A percentile compares a stretch with the other conserved stretches of the same genome.
Conservation (phyloP, 92 coral and sea anemone genomes). For the Epizoanthus ramosus region DNA sequence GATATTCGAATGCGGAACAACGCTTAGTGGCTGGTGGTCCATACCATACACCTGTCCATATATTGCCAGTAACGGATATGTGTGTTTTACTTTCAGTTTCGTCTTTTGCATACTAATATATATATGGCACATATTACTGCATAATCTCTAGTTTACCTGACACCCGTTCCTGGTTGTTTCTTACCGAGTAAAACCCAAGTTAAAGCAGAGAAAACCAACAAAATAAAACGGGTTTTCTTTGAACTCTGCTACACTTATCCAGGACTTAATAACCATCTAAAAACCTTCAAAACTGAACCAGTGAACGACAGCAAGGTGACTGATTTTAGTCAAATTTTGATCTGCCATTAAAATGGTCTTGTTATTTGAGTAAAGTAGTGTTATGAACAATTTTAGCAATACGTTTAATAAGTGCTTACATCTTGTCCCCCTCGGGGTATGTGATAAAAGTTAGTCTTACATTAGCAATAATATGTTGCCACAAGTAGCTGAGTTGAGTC, state of each 20-base stretch:
- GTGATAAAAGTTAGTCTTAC: not conserved
- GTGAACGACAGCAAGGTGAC: not conserved
- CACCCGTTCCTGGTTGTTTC: not conserved
- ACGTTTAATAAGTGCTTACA: not conserved
- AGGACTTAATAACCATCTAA: not conserved
- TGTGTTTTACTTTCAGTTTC: too few species aligned
- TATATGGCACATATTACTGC: too few species aligned
- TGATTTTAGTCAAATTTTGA: not conserved
- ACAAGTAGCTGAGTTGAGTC: too few species aligned
- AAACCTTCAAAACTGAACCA: conserved; percentile 5
- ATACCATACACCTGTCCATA: too few species aligned
- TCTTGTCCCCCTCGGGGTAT: not conserved
- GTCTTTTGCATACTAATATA: too few species aligned
- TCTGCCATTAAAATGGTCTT: conserved; percentile 5
- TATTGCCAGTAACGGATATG: too few species aligned
- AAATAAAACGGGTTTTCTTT: not conserved
- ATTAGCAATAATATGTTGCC: not conserved
- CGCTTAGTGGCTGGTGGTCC: too few species aligned
- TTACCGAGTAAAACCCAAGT: not conserved
- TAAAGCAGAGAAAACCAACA: not conserved
- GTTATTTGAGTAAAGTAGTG: conserved; percentile 20
- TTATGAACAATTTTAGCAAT: not conserved
- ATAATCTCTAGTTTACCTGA: too few species aligned
- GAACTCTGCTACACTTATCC: not conserved
- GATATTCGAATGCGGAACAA: too few species aligned